Percentiles rank a stretch among this genome's conserved stretches.
Conservation (phyloP, 2,797 vertebrate genomes). For the Ctenopoma kingsleyae region DNA sequence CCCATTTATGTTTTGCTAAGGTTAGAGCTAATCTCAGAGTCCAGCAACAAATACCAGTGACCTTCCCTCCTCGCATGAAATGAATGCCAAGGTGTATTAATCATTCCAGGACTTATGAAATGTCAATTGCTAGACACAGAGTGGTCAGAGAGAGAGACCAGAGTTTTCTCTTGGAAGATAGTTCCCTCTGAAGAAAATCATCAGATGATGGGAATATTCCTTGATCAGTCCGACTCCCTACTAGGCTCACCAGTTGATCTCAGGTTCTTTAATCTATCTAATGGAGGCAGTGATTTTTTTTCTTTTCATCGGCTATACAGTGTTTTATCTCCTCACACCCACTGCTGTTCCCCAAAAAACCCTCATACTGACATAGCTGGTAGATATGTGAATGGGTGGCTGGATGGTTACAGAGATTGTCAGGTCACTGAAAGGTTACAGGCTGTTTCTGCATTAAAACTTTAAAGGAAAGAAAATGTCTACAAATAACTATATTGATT, state of each 20-base stretch:
- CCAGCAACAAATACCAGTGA: constrained; percentile 61
- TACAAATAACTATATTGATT: not conserved
- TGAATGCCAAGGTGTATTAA: constrained; percentile 58
- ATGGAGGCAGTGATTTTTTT: constrained; percentile 34
- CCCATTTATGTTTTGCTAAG: constrained; percentile 28
- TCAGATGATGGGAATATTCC: constrained; percentile 40
- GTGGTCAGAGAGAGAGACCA: constrained; percentile 45
- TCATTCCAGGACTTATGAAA: constrained; percentile 55
- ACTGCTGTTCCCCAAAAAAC: constrained; percentile 1
- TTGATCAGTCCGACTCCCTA: constrained; percentile 53
- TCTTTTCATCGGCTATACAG: constrained; percentile 33
- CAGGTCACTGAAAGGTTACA: constrained; percentile 16
- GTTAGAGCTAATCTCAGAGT: constrained; percentile 48
- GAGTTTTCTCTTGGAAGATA: constrained; percentile 31
- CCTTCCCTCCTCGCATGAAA: constrained; percentile 58
- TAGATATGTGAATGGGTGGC: not conserved
- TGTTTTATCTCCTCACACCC: constrained; percentile 31
- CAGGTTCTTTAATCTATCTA: constrained; percentile 56
- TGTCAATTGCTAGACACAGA: constrained; percentile 53
- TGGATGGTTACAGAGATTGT: constrained; percentile 15
- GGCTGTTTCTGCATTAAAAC: constrained; percentile 2
- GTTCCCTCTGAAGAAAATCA: constrained; percentile 54
- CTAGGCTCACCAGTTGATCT: constrained; percentile 50
- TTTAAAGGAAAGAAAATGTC: not conserved
- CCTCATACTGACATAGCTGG: not conserved